Percentiles rank a stretch among this genome's conserved stretches.
Evolutionary conservation across 1,140 invertebrate species (phyloP).

Genomic region (Chrysopa pallens): DNA sequence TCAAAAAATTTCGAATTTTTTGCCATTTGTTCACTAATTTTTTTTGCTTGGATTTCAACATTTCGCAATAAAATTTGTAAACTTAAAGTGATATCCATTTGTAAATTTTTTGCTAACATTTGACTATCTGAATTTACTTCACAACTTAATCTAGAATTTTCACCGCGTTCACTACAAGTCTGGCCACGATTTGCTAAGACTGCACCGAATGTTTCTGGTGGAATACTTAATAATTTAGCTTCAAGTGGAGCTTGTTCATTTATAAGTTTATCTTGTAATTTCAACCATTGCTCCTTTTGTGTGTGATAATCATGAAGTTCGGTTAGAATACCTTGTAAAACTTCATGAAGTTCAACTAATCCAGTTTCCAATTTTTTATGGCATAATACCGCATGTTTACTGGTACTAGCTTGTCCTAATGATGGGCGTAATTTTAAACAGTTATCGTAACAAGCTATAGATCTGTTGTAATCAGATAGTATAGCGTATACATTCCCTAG

Average conservation of each 20-base stretch:
- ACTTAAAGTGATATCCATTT: slow-evolving; percentile 25
- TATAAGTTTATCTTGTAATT: slow-evolving; percentile 38
- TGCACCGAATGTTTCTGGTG: slow-evolving; percentile 12
- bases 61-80: slow-evolving; percentile 33
- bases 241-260: slow-evolving; percentile 35
- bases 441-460: slow-evolving; percentile 46
- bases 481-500: slow-evolving; percentile 61
- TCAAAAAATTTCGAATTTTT: background rate
- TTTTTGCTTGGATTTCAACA: slow-evolving; percentile 45
- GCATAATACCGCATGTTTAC: slow-evolving; percentile 49
- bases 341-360: slow-evolving; percentile 40
- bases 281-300: slow-evolving; percentile 42
- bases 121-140: slow-evolving; percentile 22
- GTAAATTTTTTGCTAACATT: slow-evolving; percentile 20
- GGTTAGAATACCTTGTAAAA: slow-evolving; percentile 40
- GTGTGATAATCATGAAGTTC: slow-evolving; percentile 48
- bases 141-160: slow-evolving; percentile 29
- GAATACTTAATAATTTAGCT: slow-evolving; percentile 9
- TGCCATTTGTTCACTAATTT: slow-evolving; percentile 12
- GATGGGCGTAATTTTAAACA: slow-evolving; percentile 37
- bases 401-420: slow-evolving; percentile 29
- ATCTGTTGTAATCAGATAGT: slow-evolving; percentile 41
- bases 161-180: slow-evolving; percentile 29
- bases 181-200: slow-evolving; percentile 21
- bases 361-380: slow-evolving; percentile 45